A percentile compares a stretch with the other conserved stretches of the same genome.
phyloP scores from a whole-genome alignment of 2,113 vertebrate species.

The Potamarius usumacintae region DNA sequence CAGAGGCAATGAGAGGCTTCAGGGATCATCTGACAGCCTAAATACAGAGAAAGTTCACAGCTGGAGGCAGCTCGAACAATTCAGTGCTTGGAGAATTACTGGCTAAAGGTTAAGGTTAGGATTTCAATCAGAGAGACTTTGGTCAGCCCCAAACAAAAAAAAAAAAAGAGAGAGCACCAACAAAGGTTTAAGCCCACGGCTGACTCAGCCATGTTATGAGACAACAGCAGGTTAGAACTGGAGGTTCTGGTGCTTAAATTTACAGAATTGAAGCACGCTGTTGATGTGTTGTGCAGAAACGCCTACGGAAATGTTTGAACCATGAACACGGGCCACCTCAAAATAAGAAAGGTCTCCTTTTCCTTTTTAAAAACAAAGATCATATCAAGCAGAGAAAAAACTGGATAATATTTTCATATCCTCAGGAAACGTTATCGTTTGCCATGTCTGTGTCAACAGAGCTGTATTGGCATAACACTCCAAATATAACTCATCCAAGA shows the following conservation, averaged over 20 bases:
- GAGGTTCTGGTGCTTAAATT: not conserved
- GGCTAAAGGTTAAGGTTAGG: conserved; percentile 32
- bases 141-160: not conserved
- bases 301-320: not conserved
- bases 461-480: conserved; percentile 10
- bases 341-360: not conserved
- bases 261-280: not conserved
- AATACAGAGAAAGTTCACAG: conserved; percentile 33
- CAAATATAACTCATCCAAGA: conserved; percentile 17
- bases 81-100: not conserved
- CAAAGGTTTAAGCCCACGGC: conserved; percentile 24
- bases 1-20: conserved; percentile 43
- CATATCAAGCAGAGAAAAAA: not conserved
- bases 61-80: conserved; percentile 24
- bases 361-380: not conserved
- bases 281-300: not conserved
- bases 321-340: not conserved
- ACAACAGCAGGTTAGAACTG: conserved; percentile 6
- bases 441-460: not conserved
- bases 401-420: not conserved
- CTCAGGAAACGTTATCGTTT: not conserved
- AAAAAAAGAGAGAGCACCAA: not conserved
- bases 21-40: conserved; percentile 42
- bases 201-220: conserved; percentile 11
- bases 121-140: not conserved